Evolutionary conservation across 2,797 vertebrate genomes (phyloP).

Genomic region (Esox lucius): DNA sequence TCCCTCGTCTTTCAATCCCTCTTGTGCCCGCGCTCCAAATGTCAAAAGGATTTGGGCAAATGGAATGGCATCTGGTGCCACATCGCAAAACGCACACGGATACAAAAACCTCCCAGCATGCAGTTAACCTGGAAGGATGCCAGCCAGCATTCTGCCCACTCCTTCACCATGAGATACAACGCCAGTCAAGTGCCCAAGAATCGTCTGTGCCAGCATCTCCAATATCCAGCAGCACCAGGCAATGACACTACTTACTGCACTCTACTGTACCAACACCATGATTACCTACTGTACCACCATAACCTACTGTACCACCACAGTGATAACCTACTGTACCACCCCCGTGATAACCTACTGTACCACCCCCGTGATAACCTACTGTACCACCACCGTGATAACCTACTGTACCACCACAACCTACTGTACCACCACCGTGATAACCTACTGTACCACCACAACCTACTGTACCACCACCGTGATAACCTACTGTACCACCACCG

Average conservation of each 20-base stretch:
- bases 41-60: slow-evolving; percentile 96
- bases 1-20: slow-evolving; percentile 76
- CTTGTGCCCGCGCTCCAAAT: slow-evolving; percentile 84
- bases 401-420: not conserved
- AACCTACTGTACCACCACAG: too few species aligned
- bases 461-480: too few species aligned
- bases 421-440: too few species aligned
- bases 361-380: too few species aligned
- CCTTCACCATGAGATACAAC: not conserved
- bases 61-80: slow-evolving; percentile 97
- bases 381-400: not conserved
- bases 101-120: slow-evolving; percentile 85
- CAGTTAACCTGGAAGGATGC: slow-evolving; percentile 81
- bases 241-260: too few species aligned
- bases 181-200: not conserved
- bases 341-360: too few species aligned
- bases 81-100: slow-evolving; percentile 82
- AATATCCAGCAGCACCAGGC: too few species aligned
- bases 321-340: too few species aligned
- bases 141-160: slow-evolving; percentile 63
- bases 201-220: not conserved
- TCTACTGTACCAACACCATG: too few species aligned
- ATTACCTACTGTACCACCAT: too few species aligned
- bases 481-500: too few species aligned
- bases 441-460: too few species aligned